These are phyloP conservation scores for Lindbergichthys nudifrons DNA, from an alignment of 2,797 vertebrate species.

Conservation along the genomic window DNA sequence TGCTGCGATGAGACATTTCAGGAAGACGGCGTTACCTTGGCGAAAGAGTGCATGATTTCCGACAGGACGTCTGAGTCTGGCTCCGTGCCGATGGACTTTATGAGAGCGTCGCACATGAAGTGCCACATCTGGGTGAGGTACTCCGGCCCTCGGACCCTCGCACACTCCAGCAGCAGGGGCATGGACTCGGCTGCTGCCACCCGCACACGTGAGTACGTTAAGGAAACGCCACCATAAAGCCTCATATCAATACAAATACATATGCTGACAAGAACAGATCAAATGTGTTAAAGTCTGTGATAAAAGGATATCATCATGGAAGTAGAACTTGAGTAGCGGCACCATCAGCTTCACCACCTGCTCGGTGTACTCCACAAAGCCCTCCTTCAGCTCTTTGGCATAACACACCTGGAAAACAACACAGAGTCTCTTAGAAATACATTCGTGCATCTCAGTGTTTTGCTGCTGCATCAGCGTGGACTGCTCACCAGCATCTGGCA, in stretches of 20 bases:
- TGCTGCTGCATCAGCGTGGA: not conserved
- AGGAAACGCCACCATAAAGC: constrained; percentile 61
- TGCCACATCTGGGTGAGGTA: constrained; percentile 99
- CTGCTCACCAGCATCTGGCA: constrained; percentile 97
- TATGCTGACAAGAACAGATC: no score
- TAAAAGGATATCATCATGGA: constrained; percentile 98
- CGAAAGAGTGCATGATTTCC: constrained; percentile 99
- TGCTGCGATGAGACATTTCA: fast-evolving
- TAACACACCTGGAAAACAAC: constrained; percentile 92
- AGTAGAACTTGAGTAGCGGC: constrained; percentile 98
- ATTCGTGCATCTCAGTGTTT: no score
- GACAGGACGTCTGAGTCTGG: constrained; percentile 97
- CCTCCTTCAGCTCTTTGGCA: constrained; percentile 98
- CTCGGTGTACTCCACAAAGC: constrained; percentile 98
- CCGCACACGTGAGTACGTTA: constrained; percentile 90
- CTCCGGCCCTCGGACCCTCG: constrained; percentile 93
- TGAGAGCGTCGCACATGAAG: constrained; percentile 98
- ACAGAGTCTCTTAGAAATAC: not conserved
- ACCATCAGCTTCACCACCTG: constrained; percentile 99
- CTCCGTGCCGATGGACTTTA: constrained; percentile 98
- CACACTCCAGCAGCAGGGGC: constrained; percentile 97
- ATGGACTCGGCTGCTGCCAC: constrained; percentile 97
- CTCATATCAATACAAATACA: no score
- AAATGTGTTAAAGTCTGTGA: not conserved
- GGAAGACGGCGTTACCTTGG: constrained; percentile 87